Conservation (phyloP, 1,140 invertebrate genomes). For the Vanessa tameamea region DNA sequence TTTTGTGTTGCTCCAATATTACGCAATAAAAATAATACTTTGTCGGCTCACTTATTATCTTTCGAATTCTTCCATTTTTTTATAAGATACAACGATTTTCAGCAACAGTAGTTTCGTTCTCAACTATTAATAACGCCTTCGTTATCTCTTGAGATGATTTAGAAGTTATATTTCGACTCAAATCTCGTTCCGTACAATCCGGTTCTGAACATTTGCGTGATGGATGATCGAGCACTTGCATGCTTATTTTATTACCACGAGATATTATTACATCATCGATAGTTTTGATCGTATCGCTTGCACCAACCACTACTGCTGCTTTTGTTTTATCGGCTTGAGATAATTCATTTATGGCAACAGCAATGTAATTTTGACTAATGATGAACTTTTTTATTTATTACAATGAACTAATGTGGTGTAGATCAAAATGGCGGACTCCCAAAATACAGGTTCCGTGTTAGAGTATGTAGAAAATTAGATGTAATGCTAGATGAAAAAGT, state of each 20-base stretch:
- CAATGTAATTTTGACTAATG: conserved; percentile 20
- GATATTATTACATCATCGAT: conserved; percentile 22
- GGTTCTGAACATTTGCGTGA: conserved; percentile 73
- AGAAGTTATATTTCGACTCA: conserved; percentile 51
- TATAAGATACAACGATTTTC: conserved; percentile 23
- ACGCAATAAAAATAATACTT: conserved; percentile 34
- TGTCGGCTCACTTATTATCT: conserved; percentile 37
- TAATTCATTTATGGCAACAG: not conserved
- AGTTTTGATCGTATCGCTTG: conserved; percentile 19
- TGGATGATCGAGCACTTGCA: conserved; percentile 67
- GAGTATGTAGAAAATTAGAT: conserved; percentile 62
- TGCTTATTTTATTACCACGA: conserved; percentile 40
- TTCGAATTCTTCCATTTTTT: conserved; percentile 20
- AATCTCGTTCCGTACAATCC: conserved; percentile 61
- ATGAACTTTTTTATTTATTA: conserved; percentile 43
- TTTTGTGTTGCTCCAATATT: conserved; percentile 36
- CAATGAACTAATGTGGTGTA: conserved; percentile 49
- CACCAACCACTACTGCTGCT: conserved; percentile 42
- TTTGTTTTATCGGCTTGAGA: conserved; percentile 16
- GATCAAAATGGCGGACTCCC: conserved; percentile 69
- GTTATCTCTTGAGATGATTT: conserved; percentile 50
- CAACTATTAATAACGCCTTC: conserved; percentile 24
- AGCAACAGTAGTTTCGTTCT: conserved; percentile 27
- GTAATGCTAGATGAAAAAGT: conserved; percentile 22
- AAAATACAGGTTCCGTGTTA: conserved; percentile 72